Evolutionary conservation across 2,888 invertebrate genomes (phyloP).

Genomic region (Aleiodes testaceus): DNA sequence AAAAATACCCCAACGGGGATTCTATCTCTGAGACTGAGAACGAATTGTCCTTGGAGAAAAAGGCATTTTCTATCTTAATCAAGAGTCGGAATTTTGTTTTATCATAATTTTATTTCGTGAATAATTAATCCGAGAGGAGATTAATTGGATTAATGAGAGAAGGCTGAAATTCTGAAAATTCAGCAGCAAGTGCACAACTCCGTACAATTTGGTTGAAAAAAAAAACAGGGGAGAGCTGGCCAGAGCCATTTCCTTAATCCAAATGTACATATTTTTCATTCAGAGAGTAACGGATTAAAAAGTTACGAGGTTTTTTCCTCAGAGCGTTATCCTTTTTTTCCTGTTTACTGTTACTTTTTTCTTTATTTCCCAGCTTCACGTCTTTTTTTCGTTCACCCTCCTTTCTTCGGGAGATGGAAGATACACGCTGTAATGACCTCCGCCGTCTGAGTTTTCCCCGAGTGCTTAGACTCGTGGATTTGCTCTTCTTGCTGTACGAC

Average conservation of each 20-base stretch:
- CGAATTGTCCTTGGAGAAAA: no score
- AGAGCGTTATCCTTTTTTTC: conserved; percentile 12
- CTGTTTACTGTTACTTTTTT: conserved; percentile 5
- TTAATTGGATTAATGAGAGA: no score
- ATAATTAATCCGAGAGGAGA: no score
- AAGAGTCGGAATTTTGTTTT: no score
- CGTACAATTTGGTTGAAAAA: not conserved
- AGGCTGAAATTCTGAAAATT: no score
- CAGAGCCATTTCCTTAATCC: conserved; percentile 13
- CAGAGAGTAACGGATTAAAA: conserved; percentile 19
- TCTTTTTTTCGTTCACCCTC: not conserved
- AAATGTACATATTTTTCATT: conserved; percentile 21
- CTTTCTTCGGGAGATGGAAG: conserved; percentile 25
- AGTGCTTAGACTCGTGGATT: conserved; percentile 31
- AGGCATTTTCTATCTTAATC: no score
- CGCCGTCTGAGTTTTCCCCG: conserved; percentile 32
- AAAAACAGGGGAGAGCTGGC: not conserved
- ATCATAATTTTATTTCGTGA: no score
- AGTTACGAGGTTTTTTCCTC: conserved; percentile 25
- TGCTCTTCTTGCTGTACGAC: conserved; percentile 33
- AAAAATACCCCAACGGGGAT: no score
- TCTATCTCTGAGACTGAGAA: not conserved
- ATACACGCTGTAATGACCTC: conserved; percentile 32
- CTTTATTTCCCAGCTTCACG: not conserved
- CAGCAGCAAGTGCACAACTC: no score